Evolutionary conservation across 2,888 invertebrate species (phyloP).

Genomic region (Laothoe populi): DNA sequence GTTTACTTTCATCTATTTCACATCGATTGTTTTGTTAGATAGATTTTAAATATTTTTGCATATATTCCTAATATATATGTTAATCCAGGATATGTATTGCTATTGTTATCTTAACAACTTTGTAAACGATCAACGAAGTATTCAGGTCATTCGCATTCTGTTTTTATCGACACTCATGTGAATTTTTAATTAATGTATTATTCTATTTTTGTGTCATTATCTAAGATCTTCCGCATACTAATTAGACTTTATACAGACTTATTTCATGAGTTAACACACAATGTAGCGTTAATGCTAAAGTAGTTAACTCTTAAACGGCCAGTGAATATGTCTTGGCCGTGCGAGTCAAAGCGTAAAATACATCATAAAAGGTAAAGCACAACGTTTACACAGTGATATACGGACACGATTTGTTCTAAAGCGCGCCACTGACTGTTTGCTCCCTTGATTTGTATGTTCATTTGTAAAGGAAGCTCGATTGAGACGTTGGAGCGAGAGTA

Average conservation of each 20-base stretch:
- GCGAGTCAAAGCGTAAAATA: constrained; percentile 51
- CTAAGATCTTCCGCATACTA: not conserved
- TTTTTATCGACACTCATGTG: not conserved
- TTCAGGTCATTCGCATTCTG: not conserved
- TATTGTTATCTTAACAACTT: constrained; percentile 12
- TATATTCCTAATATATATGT: constrained; percentile 9
- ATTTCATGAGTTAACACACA: constrained; percentile 15
- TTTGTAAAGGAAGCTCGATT: constrained; percentile 53
- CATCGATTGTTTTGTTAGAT: constrained; percentile 1
- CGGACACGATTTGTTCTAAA: constrained; percentile 64
- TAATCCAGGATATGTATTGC: constrained; percentile 10
- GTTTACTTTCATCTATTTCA: too few species aligned
- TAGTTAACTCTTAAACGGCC: constrained; percentile 52
- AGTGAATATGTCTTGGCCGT: constrained; percentile 48
- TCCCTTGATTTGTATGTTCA: constrained; percentile 62
- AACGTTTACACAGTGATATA: constrained; percentile 58
- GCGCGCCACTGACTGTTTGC: constrained; percentile 55
- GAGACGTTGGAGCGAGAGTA: constrained; percentile 40
- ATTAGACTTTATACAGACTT: not conserved
- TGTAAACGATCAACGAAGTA: not conserved
- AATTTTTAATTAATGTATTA: not conserved
- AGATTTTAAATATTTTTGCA: constrained; percentile 18
- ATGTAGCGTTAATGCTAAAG: constrained; percentile 37
- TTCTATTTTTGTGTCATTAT: not conserved
- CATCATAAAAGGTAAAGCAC: constrained; percentile 64